These are phyloP conservation scores for Cyanistes caeruleus DNA, from an alignment of 2,113 vertebrate genomes.

Conservation along the genomic window DNA sequence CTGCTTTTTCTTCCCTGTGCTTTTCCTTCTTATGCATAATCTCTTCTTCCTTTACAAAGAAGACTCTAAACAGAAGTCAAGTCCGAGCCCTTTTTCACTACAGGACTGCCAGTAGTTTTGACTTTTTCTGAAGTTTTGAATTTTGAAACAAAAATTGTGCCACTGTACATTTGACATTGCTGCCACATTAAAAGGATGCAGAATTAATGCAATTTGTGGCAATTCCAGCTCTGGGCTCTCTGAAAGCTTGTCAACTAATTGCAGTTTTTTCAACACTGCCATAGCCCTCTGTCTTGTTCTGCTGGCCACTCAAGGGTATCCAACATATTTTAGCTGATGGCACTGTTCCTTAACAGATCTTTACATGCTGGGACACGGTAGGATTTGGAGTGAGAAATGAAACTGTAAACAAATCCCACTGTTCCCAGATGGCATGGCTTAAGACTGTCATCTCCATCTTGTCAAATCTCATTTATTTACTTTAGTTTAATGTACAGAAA, in stretches of 20 bases:
- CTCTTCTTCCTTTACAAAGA: background rate
- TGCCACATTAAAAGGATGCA: background rate
- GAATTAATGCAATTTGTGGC: background rate
- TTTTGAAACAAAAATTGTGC: background rate
- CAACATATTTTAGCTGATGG: background rate
- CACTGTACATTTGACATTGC: background rate
- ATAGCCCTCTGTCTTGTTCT: background rate
- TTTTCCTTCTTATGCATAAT: background rate
- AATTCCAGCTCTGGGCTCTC: background rate
- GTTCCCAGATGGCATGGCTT: slow-evolving; percentile 51
- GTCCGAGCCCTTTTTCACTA: background rate
- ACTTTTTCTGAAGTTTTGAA: background rate
- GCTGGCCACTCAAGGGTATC: background rate
- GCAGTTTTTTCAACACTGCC: background rate
- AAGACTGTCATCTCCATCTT: slow-evolving; percentile 14
- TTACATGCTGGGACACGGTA: background rate
- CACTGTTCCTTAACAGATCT: background rate
- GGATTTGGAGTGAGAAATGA: slow-evolving; percentile 32
- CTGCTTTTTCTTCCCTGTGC: background rate
- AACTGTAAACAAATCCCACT: slow-evolving; percentile 51
- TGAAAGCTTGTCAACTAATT: background rate
- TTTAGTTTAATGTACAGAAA: background rate
- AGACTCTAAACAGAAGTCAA: background rate
- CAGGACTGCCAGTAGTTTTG: background rate
- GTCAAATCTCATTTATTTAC: slow-evolving; percentile 35